Evolutionary conservation across 2,797 vertebrate species (phyloP), one percentile per base, ranked within the genome.

Genomic region (Tinamus major): DNA sequence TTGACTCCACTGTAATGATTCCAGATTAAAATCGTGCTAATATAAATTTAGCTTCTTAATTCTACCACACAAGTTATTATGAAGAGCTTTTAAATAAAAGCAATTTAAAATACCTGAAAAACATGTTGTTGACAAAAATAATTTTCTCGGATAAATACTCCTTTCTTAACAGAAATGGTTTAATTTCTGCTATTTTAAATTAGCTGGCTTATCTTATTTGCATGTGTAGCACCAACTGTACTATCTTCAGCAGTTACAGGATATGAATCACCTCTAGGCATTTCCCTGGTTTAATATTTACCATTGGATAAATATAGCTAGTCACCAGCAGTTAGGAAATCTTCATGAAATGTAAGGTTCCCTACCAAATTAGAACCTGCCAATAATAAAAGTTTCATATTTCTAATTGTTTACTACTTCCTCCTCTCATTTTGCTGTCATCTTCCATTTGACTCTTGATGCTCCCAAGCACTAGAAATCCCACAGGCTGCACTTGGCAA

Each of bases 231-330:
- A 97, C 94, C 94, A 93, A 95, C 87, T 90, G 76, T 89, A 93
- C 97, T 98, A 97, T 97, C 97, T 98, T 96, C 95, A 95, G 92
- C 96, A 97, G 94, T 94, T 96, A 90, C 97, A 98, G 97, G 97
- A 98, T 97, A 44, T 98, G 97, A 98, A 97, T 98, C 97, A 98
- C 97, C 90, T 96, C 39, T 82, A 97, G 96, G 95, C 91, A 97
- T 97, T 98, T 98, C 95, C 97, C 96, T 97, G 93, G 97, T 97
- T 97, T 96, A 97, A 97, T 97, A 98, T 97, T 98, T 97, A 97
- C 97, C 94, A 94, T 46, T 97, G 89, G 85, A 97, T 95, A 97
- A 98, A 98, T 95, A 97, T 91, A 97, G 78, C 96, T 94, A 95
- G 92, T 97, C 96, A 97, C 82, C 87, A 90, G 91, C 79, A 51